Base-by-base conservation (phyloP, 2,888 invertebrate genomes). In the Phalangium opilio region DNA sequence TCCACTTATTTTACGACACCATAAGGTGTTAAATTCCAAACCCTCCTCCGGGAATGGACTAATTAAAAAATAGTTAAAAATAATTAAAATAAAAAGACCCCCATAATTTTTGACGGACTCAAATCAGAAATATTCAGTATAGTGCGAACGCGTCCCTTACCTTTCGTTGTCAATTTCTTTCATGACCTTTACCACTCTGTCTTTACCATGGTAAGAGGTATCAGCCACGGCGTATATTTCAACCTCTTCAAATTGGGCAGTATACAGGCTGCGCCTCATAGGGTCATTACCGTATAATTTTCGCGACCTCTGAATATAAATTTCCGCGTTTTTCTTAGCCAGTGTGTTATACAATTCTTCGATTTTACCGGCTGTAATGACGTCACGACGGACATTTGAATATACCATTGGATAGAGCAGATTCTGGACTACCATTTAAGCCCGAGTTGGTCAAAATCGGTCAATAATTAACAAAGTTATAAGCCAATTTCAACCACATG, bases 221-320 rank as follows among this genome's bases (percentile, higher is more conserved):
- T 98, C 96, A 0, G 91, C 87, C 59, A 95, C 73, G 8, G 83
- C 79, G 48, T 81, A 65, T 44, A 83, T 70, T 59, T 79, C 77
- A 1, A 83, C 64, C 56, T 82, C 76, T 2, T 79, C 74, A 70
- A 91, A 76, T 41, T 77, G 78, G 81, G 91, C 91, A 1, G 85
- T 83, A 54, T 93, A 81, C 12, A 98, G 73, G 36, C 85, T 73
- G 0, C 81, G 80, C 39, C 84, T 70, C 36, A 76, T 73, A 1
- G 79, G 76, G 12, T 39, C 36, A 18, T 75, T 58, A 59, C 72
- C 74, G 65, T 74, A 79, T 72, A 76, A 75, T 67, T 78, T 83
- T 64, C 78, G 78, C 38, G 83, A 84, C 20, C 90, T 71, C 65
- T 93, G 87, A 49, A 96, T 83, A 68, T 96, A 98, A 60, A 96